phyloP scores from a whole-genome alignment of 2,113 vertebrate species.

The Malurus cyaneus region DNA sequence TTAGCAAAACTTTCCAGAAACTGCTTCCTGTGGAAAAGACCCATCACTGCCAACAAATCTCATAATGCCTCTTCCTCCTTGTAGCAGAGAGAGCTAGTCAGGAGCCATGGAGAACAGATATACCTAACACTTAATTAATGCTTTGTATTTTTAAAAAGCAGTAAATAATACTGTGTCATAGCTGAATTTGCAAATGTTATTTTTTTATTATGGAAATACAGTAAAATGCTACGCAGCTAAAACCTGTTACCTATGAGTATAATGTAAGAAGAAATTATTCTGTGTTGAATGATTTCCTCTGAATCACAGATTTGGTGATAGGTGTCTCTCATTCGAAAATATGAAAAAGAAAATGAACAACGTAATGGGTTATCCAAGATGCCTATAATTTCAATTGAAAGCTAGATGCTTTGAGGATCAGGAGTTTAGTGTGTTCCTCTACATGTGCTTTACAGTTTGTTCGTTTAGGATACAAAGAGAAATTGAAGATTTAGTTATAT shows the following conservation, averaged over 20 bases:
- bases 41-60: background rate
- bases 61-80: background rate
- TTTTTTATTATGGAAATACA: background rate
- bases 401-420: background rate
- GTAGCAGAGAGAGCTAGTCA: background rate
- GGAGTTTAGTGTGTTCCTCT: background rate
- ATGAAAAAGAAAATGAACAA: background rate
- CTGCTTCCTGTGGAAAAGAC: background rate
- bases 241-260: background rate
- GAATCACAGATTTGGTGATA: background rate
- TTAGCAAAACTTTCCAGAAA: background rate
- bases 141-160: background rate
- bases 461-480: background rate
- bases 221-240: background rate
- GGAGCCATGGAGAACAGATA: background rate
- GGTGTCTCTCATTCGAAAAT: background rate
- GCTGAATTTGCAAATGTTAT: background rate
- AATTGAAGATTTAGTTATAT: background rate
- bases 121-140: background rate
- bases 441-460: background rate
- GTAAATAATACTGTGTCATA: background rate
- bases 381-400: background rate
- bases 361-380: background rate
- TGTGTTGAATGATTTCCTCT: background rate
- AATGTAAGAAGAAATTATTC: background rate